Evolutionary conservation across 2,113 vertebrate genomes (phyloP), one percentile per base, ranked within the genome.

Genomic region (Rallus limicola): DNA sequence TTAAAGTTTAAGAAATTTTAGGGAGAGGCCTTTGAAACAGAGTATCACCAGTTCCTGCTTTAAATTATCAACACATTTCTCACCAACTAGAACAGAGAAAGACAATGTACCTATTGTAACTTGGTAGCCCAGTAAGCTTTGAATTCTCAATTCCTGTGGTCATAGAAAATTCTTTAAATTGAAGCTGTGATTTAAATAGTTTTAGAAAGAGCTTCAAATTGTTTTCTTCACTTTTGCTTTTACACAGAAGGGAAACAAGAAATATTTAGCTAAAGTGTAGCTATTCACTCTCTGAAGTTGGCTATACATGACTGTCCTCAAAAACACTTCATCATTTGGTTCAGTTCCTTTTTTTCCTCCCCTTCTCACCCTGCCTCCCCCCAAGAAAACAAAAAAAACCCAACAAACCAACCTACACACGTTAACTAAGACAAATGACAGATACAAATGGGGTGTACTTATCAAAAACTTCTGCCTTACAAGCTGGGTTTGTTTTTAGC

Each of bases 371-470:
- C 21, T 48, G 48, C 20, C 48, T 48, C 13, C n/a, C 8, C 7
- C 10, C 33, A 70, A n/a, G 7, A 4, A n/a, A 46, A 18, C 7
- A 46, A 33, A 44, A 58, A 34, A 3, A 5, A n/a, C n/a, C n/a
- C 9, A 13, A 16, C 7, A 20, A 11, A 3, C 38, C 25, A 52
- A 52, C 21, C 48, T 21, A 48, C 20, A 48, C 20, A 19, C 9
- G 14, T 46, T 76, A 40, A 59, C 3, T 7, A 33, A 60, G 26
- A 59, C 40, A 55, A 56, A 53, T 10, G 6, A 24, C 62, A 90
- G 65, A 5, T 12, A 9, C 0, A 16, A 53, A 62, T 4, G 36
- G 8, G 24, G n/a, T 11, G 10, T 3, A 12, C 9, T 25, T 20
- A 31, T 25, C 17, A 87, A 50, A 18, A 19, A 52, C 31, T 53